Percentiles rank a stretch among this genome's conserved stretches.
These are phyloP conservation scores for Apus apus DNA, from an alignment of 2,113 vertebrate species.

Conservation along the genomic window DNA sequence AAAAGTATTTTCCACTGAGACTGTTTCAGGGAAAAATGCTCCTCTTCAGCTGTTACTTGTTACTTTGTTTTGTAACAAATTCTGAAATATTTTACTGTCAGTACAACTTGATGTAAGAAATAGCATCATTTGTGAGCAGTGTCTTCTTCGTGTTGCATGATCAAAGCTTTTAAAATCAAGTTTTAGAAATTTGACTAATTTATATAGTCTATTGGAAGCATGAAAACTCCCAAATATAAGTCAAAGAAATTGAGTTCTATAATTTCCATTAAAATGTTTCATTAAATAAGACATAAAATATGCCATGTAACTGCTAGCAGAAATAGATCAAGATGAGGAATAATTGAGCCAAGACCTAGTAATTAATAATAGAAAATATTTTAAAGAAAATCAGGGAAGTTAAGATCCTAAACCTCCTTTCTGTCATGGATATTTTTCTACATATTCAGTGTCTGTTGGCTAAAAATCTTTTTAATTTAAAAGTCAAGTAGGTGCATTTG, in stretches of 20 bases:
- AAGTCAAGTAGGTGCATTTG: background rate
- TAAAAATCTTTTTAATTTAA: background rate
- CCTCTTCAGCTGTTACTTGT: background rate
- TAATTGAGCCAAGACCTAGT: conserved; percentile 6
- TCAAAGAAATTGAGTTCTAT: conserved; percentile 9
- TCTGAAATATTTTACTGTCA: background rate
- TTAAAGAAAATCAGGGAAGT: background rate
- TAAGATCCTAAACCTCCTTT: background rate
- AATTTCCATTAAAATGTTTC: background rate
- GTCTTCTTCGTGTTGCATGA: background rate
- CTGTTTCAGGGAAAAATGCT: background rate
- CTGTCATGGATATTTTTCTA: background rate
- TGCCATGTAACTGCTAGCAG: background rate
- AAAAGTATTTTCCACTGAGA: background rate
- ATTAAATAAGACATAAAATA: conserved; percentile 22
- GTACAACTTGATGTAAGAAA: background rate
- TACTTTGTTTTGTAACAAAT: background rate
- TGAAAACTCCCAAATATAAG: background rate
- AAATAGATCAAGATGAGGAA: background rate
- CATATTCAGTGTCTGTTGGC: background rate
- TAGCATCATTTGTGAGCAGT: background rate
- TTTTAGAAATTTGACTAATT: background rate
- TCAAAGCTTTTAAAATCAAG: background rate
- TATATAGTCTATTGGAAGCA: background rate
- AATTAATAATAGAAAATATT: background rate